Conservation (phyloP, 2,113 vertebrate genomes). For the Apodemus speciosus region DNA sequence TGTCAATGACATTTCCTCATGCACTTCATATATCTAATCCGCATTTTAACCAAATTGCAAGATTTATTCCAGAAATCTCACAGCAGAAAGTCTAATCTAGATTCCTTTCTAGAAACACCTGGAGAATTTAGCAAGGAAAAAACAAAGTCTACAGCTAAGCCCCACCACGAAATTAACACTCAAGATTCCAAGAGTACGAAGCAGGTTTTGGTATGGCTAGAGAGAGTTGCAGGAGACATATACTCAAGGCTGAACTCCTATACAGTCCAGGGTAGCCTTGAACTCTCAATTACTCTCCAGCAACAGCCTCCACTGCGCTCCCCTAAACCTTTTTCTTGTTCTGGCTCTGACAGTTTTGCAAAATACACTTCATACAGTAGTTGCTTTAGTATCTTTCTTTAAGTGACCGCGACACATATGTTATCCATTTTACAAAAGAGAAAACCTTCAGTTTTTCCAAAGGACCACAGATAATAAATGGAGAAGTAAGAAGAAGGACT, state of each 20-base stretch:
- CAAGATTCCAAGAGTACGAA: neutral
- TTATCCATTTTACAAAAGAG: neutral
- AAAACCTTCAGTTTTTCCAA: neutral
- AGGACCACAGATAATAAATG: neutral
- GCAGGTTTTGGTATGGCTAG: neutral
- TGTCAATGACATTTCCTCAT: neutral
- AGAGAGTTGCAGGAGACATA: neutral
- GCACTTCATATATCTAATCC: neutral
- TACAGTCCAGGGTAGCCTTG: neutral
- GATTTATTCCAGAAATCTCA: conserved; percentile 35
- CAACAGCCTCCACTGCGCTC: no score
- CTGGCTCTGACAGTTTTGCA: neutral
- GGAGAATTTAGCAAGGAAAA: neutral
- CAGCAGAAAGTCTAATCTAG: neutral
- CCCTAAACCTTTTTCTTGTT: neutral
- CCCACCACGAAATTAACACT: neutral
- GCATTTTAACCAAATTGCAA: conserved; percentile 12
- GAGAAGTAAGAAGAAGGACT: neutral
- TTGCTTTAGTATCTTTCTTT: conserved; percentile 1
- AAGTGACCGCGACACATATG: neutral
- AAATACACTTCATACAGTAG: neutral
- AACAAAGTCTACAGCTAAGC: neutral
- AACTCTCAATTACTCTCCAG: neutral
- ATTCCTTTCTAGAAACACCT: neutral
- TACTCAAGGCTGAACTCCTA: neutral